A percentile compares a stretch with the other conserved stretches of the same genome.
Evolutionary conservation across 1,140 invertebrate genomes (phyloP).

Genomic region (Ceratoteleas bidentatus): DNA sequence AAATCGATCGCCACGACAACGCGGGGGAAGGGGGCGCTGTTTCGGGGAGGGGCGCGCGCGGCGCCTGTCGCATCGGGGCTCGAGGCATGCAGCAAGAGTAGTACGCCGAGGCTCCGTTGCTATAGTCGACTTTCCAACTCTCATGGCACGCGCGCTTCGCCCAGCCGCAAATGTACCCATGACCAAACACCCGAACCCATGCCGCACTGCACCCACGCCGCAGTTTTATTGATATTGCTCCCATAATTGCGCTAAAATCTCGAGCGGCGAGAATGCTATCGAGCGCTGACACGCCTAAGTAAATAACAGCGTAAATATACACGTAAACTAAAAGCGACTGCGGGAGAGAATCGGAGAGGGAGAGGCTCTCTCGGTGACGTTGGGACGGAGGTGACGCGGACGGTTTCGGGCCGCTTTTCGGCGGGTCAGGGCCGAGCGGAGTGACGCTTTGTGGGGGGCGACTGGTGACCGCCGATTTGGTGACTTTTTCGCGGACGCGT

Average conservation of each 20-base stretch:
- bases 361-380: too few relatives aligned
- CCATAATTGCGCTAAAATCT: slow-evolving; percentile 33
- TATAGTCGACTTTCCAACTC: slow-evolving; percentile 59
- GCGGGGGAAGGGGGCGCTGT: too few relatives aligned
- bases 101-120: slow-evolving; percentile 62
- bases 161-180: slow-evolving; percentile 42
- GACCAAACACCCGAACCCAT: slow-evolving; percentile 48
- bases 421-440: too few relatives aligned
- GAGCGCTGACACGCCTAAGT: slow-evolving; percentile 43
- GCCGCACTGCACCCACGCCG: slow-evolving; percentile 27
- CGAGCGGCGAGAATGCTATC: slow-evolving; percentile 37
- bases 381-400: too few relatives aligned
- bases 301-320: slow-evolving; percentile 45
- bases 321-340: too few relatives aligned
- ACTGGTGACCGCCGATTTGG: too few relatives aligned
- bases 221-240: slow-evolving; percentile 53
- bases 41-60: slow-evolving; percentile 3
- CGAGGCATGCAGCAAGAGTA: slow-evolving; percentile 68
- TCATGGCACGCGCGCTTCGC: slow-evolving; percentile 58
- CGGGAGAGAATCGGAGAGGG: too few relatives aligned
- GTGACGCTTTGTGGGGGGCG: too few relatives aligned
- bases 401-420: too few relatives aligned
- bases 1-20: slow-evolving; percentile 52
- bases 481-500: too few relatives aligned
- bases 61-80: slow-evolving; percentile 12